Evolutionary conservation across 2,797 vertebrate genomes (phyloP).

Genomic region (Chrysocyon brachyurus): DNA sequence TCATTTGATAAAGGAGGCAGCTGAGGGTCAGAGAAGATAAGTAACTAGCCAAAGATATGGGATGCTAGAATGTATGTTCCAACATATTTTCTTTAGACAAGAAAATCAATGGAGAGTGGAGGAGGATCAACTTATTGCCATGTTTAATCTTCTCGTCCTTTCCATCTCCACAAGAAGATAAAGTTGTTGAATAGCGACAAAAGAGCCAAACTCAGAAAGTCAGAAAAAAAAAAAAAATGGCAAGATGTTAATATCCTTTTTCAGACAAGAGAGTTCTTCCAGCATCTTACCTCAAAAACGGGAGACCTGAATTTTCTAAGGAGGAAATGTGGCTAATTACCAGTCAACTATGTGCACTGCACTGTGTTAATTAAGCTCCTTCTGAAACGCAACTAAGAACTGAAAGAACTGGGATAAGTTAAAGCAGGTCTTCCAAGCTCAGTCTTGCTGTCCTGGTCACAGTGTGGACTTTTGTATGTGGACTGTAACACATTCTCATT

Average conservation of each 20-base stretch:
- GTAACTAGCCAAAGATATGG: not conserved
- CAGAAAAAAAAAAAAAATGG: not conserved
- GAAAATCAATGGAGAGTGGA: not conserved
- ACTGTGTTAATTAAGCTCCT: not conserved
- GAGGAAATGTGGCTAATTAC: not conserved
- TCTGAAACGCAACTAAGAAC: not conserved
- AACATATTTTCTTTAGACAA: slow-evolving; percentile 1
- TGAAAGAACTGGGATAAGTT: not conserved
- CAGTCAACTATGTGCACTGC: not conserved
- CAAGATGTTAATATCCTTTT: not conserved
- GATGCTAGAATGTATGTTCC: not conserved
- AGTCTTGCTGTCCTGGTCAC: not conserved
- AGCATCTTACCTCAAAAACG: not conserved
- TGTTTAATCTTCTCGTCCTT: not conserved
- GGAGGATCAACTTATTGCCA: not conserved
- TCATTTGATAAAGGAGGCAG: not conserved
- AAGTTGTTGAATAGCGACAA: not conserved
- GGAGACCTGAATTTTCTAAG: slow-evolving; percentile 32
- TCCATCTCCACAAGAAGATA: not conserved
- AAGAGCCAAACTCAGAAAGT: not conserved
- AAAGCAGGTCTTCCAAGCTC: not conserved
- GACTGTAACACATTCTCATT: not conserved
- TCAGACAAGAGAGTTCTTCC: not conserved
- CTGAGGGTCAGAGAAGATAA: not conserved
- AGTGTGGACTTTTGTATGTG: not conserved